Evolutionary conservation across 2,113 vertebrate genomes (phyloP), one percentile per base, ranked within the genome.

Genomic region (Lamprotornis superbus): DNA sequence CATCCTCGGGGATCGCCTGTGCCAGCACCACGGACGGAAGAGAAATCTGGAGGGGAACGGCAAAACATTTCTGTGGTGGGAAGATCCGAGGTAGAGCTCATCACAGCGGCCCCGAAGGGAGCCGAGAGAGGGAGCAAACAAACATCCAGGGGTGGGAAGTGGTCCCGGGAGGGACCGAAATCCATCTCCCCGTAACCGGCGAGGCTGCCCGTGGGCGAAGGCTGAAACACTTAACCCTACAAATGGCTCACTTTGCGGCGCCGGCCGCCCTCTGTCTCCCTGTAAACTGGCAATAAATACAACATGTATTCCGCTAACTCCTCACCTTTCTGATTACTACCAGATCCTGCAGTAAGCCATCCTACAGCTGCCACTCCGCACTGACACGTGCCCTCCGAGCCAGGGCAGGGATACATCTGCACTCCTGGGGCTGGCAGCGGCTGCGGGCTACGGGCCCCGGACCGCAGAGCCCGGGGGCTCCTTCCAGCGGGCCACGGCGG

Each of bases 301-400:
- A 95, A 46, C 95, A 61, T 88, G 88, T 90, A 90, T 57, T 85
- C 50, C 95, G 24, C 67, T 65, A 88, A 83, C 90, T 95, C 90
- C 95, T 96, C 94, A 92, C 94, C 95, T 96, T 83, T 46, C 94
- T 91, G 92, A 94, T 93, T 85, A 1, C 88, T 91, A 76, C 90
- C 95, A 91, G 96, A 94, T 4, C 84, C 89, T 9, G 23, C 74
- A 37, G 95, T 44, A 84, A 95, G 92, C 44, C 80, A 82, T 87
- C 31, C 87, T 8, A 3, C 84, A 75, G 77, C 84, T n/a, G 87
- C 73, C 80, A 8, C 80, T 30, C 70, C 8, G 3, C 4, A 0
- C 42, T 24, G 78, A 15, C 55, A 6, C 47, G 31, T 4, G 44
- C 23, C 76, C n/a, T 31, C 57, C 8, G 76, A 64, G 49, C 2